Evolutionary conservation across 2,113 vertebrate genomes (phyloP), one percentile per base, ranked within the genome.

Genomic region (Bostrychus sinensis): DNA sequence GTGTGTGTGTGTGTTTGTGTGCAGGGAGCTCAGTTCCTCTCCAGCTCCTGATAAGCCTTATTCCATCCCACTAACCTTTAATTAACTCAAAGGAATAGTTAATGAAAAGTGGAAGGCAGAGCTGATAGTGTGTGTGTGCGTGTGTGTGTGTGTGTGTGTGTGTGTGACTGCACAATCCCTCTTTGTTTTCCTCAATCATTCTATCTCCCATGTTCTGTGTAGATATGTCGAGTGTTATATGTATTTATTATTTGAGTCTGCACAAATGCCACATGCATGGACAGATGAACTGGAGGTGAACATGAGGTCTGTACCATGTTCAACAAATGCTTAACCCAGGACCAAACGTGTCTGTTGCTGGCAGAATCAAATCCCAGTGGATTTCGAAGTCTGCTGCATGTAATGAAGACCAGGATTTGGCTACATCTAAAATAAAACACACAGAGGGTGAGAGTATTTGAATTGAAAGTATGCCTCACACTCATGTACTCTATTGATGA

Each of bases 51-150:
- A 75, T 78, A 76, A 79, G 70, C 43, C 51, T 61, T 78, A 70
- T 81, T 78, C 71, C 62, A 71, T 65, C 62, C 69, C 76, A 81
- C 32, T 84, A 78, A 75, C 68, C 70, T 78, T 78, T 76, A 73
- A 73, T 84, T 81, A 76, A 81, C 61, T 76, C 51, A 64, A 75
- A 67, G 70, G 42, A 72, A 63, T 81, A 75, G 55, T 58, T 80
- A 75, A 75, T 81, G 70, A 71, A 71, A 53, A 61, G 62, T 30
- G 62, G 20, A 65, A 50, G 28, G 23, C 41, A 54, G 37, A 37
- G 50, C 5, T 61, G 58, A 55, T 61, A 50, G 28, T 41, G 22
- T 36, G 57, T 22, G 42, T 48, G 25, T 20, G 2, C 62, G 37
- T 46, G 22, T 43, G 22, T 54, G 32, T 53, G 37, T 63, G 14